phyloP scores from a whole-genome alignment of 2,888 invertebrate genomes.

The Gari tellinella region DNA sequence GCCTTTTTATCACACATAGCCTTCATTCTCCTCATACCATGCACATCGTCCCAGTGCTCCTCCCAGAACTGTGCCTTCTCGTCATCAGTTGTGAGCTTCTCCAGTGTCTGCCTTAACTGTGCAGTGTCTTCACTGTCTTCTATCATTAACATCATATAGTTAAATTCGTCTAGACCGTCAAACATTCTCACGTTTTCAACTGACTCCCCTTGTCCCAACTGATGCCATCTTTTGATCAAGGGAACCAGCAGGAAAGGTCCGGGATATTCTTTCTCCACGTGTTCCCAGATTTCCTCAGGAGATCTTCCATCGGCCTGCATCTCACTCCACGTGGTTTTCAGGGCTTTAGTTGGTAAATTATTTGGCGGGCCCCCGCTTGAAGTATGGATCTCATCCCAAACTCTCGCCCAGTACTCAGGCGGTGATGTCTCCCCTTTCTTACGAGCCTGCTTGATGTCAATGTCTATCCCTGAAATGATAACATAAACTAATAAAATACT shows the following conservation, averaged over 20 bases:
- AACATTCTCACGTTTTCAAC: slow-evolving; percentile 10
- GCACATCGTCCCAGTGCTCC: no score
- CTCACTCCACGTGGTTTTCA: slow-evolving; percentile 10
- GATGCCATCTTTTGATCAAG: slow-evolving; percentile 11
- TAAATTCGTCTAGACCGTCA: slow-evolving; percentile 9
- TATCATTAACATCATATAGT: not conserved
- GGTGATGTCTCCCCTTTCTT: slow-evolving; percentile 5
- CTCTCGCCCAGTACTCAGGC: slow-evolving; percentile 9
- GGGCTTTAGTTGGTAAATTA: slow-evolving; percentile 7
- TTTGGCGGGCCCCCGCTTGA: slow-evolving; percentile 12
- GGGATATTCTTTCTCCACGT: slow-evolving; percentile 15
- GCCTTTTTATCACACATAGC: no score
- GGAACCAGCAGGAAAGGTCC: slow-evolving; percentile 15
- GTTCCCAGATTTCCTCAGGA: slow-evolving; percentile 13
- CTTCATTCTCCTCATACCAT: no score
- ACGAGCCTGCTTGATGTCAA: slow-evolving; percentile 4
- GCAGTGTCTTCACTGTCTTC: no score
- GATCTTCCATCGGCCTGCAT: slow-evolving; percentile 6
- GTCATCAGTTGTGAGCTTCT: no score
- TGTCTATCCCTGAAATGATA: slow-evolving; percentile 14
- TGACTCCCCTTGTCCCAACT: slow-evolving; percentile 6
- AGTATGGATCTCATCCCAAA: slow-evolving; percentile 16
- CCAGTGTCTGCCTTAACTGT: no score
- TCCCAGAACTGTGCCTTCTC: no score
- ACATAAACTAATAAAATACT: no score